Conservation (phyloP, 2,113 vertebrate species). For the Henicopernis longicauda region DNA sequence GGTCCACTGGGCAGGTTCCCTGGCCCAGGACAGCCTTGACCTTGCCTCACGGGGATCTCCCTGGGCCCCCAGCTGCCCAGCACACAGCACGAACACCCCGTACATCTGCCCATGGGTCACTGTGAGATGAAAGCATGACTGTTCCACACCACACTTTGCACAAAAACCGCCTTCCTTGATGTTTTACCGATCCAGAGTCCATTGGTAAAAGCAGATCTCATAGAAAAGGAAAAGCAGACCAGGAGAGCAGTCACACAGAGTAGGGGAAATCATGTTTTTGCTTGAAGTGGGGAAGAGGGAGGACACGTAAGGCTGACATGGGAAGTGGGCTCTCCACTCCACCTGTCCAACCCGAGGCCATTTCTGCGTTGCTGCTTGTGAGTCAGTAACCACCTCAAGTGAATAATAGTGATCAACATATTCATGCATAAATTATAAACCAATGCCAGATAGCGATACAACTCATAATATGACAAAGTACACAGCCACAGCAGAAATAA, state of each 20-base stretch:
- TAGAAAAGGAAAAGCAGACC: too few relatives aligned
- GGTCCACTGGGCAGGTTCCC: rapidly evolving
- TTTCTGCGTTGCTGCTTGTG: not conserved
- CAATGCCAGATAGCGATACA: not conserved
- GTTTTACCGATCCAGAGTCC: not conserved
- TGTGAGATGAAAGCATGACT: rapidly evolving
- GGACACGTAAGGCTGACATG: rapidly evolving
- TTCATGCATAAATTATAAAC: not conserved
- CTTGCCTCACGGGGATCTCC: not conserved
- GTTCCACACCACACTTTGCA: not conserved
- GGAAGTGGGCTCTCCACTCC: not conserved
- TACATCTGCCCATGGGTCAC: not conserved
- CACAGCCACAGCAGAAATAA: not conserved
- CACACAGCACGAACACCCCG: rapidly evolving
- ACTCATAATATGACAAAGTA: too few relatives aligned
- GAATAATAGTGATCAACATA: not conserved
- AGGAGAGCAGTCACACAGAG: not conserved
- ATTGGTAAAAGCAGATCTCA: not conserved
- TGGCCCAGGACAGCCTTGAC: not conserved
- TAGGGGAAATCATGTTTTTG: not conserved
- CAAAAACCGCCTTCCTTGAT: rapidly evolving
- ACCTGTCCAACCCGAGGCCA: rapidly evolving
- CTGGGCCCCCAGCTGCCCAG: not conserved
- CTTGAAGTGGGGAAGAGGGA: not conserved
- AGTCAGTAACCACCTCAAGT: not conserved